Evolutionary conservation across 2,113 vertebrate species (phyloP).

Genomic region (Myiagra hebetior): DNA sequence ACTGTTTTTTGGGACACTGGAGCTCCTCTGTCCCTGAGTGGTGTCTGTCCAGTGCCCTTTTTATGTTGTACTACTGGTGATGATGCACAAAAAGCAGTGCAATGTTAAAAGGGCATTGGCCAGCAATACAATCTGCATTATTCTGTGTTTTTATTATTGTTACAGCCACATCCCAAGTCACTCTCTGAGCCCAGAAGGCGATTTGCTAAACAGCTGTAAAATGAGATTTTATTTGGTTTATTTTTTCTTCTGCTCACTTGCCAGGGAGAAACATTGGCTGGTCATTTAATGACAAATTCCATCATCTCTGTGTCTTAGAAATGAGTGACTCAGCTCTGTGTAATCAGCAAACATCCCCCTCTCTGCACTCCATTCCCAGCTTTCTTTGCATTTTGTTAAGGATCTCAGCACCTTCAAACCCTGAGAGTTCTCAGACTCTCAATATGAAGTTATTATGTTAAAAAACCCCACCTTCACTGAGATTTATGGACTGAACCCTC

Average conservation of each 20-base stretch:
- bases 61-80: slow-evolving; percentile 84
- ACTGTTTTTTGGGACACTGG: background rate
- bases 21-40: background rate
- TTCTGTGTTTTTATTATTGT: background rate
- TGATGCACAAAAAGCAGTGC: slow-evolving; percentile 79
- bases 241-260: background rate
- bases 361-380: background rate
- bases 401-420: background rate
- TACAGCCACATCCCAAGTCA: background rate
- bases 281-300: background rate
- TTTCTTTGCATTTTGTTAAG: background rate
- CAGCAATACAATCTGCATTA: slow-evolving; percentile 61
- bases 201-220: background rate
- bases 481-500: background rate
- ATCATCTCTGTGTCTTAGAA: background rate
- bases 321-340: background rate
- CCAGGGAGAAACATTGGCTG: background rate
- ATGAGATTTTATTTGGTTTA: background rate
- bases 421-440: background rate
- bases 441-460: background rate
- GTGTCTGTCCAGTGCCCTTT: slow-evolving; percentile 81
- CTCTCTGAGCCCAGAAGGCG: background rate
- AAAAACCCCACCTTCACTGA: background rate
- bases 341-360: background rate
- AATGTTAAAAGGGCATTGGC: slow-evolving; percentile 88